These are phyloP conservation scores for Apus apus DNA, from an alignment of 2,113 vertebrate species.

Conservation along the genomic window DNA sequence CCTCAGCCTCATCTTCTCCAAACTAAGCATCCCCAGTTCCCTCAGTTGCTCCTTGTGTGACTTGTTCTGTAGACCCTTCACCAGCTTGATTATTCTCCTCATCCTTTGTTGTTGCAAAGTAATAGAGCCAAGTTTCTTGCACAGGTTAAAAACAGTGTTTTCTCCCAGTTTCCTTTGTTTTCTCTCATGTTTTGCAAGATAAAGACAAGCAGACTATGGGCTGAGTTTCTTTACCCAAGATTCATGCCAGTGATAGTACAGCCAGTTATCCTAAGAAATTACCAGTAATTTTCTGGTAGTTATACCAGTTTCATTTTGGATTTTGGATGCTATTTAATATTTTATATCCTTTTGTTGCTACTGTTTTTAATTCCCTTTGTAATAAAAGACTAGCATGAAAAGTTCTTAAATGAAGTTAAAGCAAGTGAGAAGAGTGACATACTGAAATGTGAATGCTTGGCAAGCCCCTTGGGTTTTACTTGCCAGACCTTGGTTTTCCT, in stretches of 20 bases:
- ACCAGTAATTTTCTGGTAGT: not conserved
- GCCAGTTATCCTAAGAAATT: not conserved
- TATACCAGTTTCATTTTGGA: not conserved
- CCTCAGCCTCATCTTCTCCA: too few species aligned
- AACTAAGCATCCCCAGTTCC: too few species aligned
- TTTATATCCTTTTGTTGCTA: not conserved
- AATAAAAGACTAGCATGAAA: not conserved
- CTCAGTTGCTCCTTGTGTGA: too few species aligned
- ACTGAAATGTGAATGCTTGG: not conserved
- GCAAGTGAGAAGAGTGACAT: not conserved
- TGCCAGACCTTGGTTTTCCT: not conserved
- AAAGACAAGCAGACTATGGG: rapidly evolving
- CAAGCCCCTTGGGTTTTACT: not conserved
- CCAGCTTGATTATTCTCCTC: too few species aligned
- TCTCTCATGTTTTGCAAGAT: not conserved
- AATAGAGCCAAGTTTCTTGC: not conserved
- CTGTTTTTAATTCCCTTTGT: not conserved
- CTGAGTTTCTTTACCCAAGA: not conserved
- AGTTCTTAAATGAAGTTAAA: not conserved
- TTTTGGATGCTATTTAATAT: not conserved
- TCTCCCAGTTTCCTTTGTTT: not conserved
- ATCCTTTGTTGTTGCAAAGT: not conserved
- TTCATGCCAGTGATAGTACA: not conserved
- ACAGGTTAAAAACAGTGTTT: not conserved
- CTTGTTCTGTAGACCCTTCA: too few species aligned